phyloP scores from a whole-genome alignment of 2,113 vertebrate genomes.

The Trematomus loennbergii region DNA sequence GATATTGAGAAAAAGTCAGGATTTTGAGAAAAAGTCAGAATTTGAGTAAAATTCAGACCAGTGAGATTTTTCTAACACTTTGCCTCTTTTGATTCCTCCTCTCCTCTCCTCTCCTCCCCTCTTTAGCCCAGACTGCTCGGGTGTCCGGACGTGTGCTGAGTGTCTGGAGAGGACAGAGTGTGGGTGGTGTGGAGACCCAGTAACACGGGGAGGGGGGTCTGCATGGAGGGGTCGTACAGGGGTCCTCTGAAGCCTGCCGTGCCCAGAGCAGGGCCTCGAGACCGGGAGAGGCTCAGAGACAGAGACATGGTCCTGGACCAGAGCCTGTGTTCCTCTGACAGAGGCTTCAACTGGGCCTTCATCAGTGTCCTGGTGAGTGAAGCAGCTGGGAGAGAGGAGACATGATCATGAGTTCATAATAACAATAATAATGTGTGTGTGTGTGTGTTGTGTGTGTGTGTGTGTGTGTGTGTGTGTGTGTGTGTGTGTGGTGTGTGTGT shows the following conservation, averaged over 20 bases:
- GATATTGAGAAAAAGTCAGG: no score
- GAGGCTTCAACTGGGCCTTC: constrained; percentile 93
- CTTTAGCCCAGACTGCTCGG: constrained; percentile 94
- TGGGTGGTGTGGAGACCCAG: constrained; percentile 95
- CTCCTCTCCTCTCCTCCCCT: neutral
- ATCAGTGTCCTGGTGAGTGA: constrained; percentile 93
- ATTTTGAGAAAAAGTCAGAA: no score
- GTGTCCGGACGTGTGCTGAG: constrained; percentile 90
- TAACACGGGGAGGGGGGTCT: constrained; percentile 92
- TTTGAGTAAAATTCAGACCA: no score
- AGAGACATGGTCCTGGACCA: constrained; percentile 89
- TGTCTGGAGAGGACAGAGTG: constrained; percentile 94
- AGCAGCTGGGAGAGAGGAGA: neutral
- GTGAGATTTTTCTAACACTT: no score
- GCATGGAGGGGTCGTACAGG: constrained; percentile 92
- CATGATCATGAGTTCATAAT: no score
- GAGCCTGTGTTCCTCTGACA: constrained; percentile 89
- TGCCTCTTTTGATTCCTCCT: neutral
- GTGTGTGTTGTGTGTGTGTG: neutral
- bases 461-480: neutral
- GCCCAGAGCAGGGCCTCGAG: constrained; percentile 36
- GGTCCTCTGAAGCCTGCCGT: constrained; percentile 88
- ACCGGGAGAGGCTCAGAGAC: constrained; percentile 45
- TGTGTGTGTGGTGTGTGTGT: no score
- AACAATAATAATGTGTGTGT: neutral